phyloP scores from a whole-genome alignment of 1,140 invertebrate species.

The Trachymyrmex cornetzi region DNA sequence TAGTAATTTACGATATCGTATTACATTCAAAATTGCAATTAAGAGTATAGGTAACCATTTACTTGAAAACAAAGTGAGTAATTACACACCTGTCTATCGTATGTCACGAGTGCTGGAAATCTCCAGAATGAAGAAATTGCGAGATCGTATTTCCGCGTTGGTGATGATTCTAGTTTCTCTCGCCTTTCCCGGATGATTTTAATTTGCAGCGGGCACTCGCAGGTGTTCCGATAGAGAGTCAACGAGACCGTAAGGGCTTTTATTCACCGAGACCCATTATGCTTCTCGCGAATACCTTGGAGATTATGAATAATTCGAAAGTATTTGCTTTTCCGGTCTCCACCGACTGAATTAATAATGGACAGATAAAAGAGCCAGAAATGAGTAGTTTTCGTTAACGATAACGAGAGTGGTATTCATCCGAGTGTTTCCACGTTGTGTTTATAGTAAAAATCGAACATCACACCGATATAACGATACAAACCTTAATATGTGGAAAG shows the following conservation, averaged over 20 bases:
- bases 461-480: not conserved
- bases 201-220: conserved; percentile 37
- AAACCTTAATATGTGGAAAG: not conserved
- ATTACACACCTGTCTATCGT: conserved; percentile 12
- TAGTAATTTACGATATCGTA: not conserved
- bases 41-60: not conserved
- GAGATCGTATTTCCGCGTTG: conserved; percentile 34
- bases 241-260: conserved; percentile 66
- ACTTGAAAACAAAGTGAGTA: conserved; percentile 13
- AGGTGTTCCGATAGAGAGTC: conserved; percentile 53
- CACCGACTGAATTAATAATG: conserved; percentile 69
- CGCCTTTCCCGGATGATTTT: conserved; percentile 48
- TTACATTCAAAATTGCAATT: not conserved
- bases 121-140: conserved; percentile 30
- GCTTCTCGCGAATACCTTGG: conserved; percentile 49
- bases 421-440: not conserved
- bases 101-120: conserved; percentile 12
- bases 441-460: not conserved
- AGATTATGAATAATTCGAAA: conserved; percentile 76
- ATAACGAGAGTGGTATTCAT: not conserved
- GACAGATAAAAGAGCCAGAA: conserved; percentile 17
- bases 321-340: conserved; percentile 73
- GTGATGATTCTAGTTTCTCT: conserved; percentile 5
- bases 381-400: conserved; percentile 54
- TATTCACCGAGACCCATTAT: conserved; percentile 70